A percentile compares a stretch with the other conserved stretches of the same genome.
Conservation (phyloP, 2,113 vertebrate species). For the Myotis lucifugus region DNA sequence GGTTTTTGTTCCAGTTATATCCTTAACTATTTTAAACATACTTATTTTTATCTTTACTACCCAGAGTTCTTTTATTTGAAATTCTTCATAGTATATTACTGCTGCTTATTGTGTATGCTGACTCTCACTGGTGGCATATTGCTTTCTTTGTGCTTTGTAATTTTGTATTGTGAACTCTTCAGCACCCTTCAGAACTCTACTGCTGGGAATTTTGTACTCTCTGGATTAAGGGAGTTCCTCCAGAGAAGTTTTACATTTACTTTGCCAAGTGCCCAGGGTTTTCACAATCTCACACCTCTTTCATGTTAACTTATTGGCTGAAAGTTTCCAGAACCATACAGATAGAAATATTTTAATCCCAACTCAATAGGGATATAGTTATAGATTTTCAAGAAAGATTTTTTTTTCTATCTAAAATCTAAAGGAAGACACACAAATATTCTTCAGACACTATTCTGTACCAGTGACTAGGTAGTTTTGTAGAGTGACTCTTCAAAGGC, state of each 20-base stretch:
- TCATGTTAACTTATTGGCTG: background rate
- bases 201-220: background rate
- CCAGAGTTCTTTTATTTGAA: background rate
- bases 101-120: background rate
- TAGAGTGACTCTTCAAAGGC: background rate
- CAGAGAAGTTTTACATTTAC: background rate
- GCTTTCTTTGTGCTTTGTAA: background rate
- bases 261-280: background rate
- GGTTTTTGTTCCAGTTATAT: background rate
- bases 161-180: background rate
- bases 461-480: background rate
- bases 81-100: background rate
- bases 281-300: background rate
- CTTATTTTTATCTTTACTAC: background rate
- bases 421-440: background rate
- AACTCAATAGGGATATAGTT: background rate
- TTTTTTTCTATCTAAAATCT: conserved; percentile 21
- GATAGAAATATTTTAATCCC: background rate
- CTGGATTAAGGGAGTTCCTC: background rate
- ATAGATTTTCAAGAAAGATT: background rate
- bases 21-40: background rate
- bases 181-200: background rate
- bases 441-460: background rate
- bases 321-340: background rate
- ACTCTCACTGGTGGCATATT: background rate